Conservation (phyloP, 2,888 invertebrate species). For the Clistopyga incitator region DNA sequence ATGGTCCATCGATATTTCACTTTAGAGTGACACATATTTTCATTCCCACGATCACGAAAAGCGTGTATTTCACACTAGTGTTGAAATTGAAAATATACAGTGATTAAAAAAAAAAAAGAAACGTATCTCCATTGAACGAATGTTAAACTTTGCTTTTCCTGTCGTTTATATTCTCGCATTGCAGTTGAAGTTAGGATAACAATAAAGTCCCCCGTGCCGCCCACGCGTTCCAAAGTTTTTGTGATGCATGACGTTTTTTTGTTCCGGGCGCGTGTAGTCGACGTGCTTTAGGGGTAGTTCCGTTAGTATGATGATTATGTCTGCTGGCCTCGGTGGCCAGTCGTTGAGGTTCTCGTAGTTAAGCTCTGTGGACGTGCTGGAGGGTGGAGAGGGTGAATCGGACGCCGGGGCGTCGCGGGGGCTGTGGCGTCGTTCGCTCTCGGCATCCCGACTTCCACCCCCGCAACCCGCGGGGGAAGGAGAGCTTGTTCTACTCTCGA, state of each 20-base stretch:
- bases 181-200: background rate
- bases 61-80: no score
- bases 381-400: constrained; percentile 36
- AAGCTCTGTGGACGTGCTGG: constrained; percentile 12
- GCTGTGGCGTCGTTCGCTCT: constrained; percentile 61
- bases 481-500: constrained; percentile 35
- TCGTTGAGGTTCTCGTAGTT: constrained; percentile 20
- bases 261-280: background rate
- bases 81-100: no score
- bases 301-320: constrained; percentile 22
- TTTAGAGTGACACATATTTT: no score
- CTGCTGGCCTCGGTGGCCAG: background rate
- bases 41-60: no score
- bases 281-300: background rate
- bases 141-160: background rate
- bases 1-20: no score
- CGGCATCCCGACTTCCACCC: constrained; percentile 11
- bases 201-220: background rate
- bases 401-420: constrained; percentile 61
- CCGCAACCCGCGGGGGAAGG: background rate
- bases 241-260: background rate
- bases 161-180: background rate
- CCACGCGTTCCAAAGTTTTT: background rate
- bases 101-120: no score
- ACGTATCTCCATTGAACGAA: background rate